These are phyloP conservation scores for Cantharis rustica DNA, from an alignment of 2,888 invertebrate species.

Conservation along the genomic window DNA sequence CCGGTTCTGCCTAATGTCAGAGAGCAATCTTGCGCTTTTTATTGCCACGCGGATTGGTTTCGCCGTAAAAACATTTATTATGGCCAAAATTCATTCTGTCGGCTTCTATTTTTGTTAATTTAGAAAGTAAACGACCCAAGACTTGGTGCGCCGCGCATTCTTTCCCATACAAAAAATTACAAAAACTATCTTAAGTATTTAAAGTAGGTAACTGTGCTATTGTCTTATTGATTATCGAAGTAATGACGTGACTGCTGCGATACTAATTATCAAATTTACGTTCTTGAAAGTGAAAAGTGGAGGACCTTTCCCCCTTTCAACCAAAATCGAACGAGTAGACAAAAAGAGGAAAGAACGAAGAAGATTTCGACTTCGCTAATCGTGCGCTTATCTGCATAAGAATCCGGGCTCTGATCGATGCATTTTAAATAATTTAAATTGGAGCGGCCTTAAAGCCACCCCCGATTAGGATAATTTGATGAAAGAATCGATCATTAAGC, in stretches of 20 bases:
- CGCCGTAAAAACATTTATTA: neutral
- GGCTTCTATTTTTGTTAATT: neutral
- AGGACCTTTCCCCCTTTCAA: neutral
- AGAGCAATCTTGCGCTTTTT: neutral
- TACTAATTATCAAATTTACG: neutral
- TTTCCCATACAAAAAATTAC: too few relatives aligned
- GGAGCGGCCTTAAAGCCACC: neutral
- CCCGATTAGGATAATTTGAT: neutral
- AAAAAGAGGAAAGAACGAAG: too few relatives aligned
- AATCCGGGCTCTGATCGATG: neutral
- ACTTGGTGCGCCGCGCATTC: neutral
- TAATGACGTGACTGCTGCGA: neutral
- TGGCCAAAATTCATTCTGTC: neutral
- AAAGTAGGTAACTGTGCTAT: neutral
- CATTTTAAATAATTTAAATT: neutral
- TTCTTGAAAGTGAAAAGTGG: neutral
- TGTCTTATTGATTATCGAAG: neutral
- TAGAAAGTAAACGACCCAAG: neutral
- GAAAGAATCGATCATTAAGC: neutral
- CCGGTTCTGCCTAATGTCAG: neutral
- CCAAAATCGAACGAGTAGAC: neutral
- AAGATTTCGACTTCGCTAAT: neutral
- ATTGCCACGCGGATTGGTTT: neutral
- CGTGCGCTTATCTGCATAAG: neutral
- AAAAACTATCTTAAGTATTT: neutral